phyloP scores from a whole-genome alignment of 2,888 invertebrate species.

The Cordilura impudica region DNA sequence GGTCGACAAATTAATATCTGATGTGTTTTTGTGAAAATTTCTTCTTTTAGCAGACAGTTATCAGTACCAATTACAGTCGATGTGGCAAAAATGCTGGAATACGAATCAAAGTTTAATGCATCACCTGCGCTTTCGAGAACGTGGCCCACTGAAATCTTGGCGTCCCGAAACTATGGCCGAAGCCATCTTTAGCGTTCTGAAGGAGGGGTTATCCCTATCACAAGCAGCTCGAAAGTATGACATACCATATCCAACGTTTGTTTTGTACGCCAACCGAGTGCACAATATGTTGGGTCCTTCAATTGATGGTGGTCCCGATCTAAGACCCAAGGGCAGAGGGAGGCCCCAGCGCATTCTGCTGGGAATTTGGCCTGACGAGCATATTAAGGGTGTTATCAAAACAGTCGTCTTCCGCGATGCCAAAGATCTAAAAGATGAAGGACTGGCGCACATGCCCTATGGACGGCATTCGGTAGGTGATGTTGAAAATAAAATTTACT shows the following conservation, averaged over 20 bases:
- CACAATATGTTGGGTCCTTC: constrained; percentile 97
- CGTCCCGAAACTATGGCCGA: constrained; percentile 96
- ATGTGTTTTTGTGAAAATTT: constrained; percentile 2
- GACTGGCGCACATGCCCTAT: constrained; percentile 79
- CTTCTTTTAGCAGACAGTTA: constrained; percentile 86
- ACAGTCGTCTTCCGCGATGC: constrained; percentile 95
- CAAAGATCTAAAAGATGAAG: constrained; percentile 87
- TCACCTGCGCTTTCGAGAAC: constrained; percentile 93
- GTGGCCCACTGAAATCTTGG: constrained; percentile 95
- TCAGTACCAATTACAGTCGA: constrained; percentile 95
- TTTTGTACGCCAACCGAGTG: constrained; percentile 93
- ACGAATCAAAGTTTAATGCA: constrained; percentile 94
- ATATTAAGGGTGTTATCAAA: constrained; percentile 93
- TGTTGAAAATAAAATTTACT: constrained; percentile 70
- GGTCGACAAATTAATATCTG: neutral
- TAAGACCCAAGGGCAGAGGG: constrained; percentile 93
- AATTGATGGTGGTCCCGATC: constrained; percentile 92
- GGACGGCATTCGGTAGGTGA: constrained; percentile 82
- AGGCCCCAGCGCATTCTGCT: constrained; percentile 93
- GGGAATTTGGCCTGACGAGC: constrained; percentile 96
- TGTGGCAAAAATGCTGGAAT: constrained; percentile 98
- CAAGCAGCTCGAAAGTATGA: constrained; percentile 96
- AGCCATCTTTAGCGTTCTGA: constrained; percentile 94
- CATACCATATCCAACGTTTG: constrained; percentile 96
- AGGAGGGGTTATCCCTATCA: constrained; percentile 91